Evolutionary conservation across 2,797 vertebrate species (phyloP), one percentile per base, ranked within the genome.

Genomic region (Lutra lutra): DNA sequence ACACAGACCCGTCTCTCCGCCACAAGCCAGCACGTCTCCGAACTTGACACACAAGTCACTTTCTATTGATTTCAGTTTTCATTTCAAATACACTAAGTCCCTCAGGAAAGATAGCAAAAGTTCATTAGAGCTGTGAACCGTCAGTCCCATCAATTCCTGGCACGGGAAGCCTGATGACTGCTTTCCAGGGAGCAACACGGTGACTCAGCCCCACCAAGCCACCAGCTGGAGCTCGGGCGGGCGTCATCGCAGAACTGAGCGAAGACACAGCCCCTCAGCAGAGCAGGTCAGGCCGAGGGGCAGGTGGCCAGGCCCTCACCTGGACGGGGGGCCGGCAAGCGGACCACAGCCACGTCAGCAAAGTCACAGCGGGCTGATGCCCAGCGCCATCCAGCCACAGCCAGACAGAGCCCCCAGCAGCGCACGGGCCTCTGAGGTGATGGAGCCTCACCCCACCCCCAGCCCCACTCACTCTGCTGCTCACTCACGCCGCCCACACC

Each of bases 51-150:
- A 25, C 32, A 94, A 70, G 68, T 11, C 25, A 46, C 46, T 96
- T 62, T 25, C 23, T 56, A 95, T 56, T 29, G 95, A 95, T 88
- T 97, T 94, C 48, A 93, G 56, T 97, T 97, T 95, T 88, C 73
- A 66, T 97, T 95, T 97, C 84, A 96, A 96, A 97, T 62, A 91
- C 92, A 93, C 27, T 13, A 3, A 40, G 25, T 14, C 14, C 91
- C 73, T 94, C 88, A 35, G 6, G 94, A 89, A 95, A 97, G 86
- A 92, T 48, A 94, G 64, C 35, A 40, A 64, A 62, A 27, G 32
- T 40, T 43, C 27, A n/a, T 68, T 75, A 89, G 64, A 40, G 80
- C n/a, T 89, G 83, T 10, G 87, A 95, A 93, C 72, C 48, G 43
- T 85, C 51, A 48, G 83, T 84, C 80, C 82, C 92, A 85, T 92